phyloP scores from a whole-genome alignment of 2,797 vertebrate genomes.

The Onychomys leucogaster region DNA sequence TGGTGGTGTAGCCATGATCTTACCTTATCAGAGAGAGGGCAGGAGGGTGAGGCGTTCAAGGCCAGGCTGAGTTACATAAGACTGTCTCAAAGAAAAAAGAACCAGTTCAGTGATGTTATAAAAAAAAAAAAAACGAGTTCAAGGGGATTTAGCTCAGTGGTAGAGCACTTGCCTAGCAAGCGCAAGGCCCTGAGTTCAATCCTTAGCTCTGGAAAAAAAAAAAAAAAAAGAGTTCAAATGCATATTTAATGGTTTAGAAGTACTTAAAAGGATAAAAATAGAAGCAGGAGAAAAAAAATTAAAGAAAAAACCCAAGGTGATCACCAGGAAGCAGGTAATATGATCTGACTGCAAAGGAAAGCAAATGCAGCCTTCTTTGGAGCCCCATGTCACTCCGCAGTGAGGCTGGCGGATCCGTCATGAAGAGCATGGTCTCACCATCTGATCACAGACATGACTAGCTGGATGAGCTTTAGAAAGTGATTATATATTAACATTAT shows the following conservation, averaged over 20 bases:
- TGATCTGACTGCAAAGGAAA: neutral
- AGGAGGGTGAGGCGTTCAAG: neutral
- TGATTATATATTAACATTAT: neutral
- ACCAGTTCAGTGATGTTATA: neutral
- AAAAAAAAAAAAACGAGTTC: too few relatives aligned
- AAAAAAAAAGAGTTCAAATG: constrained; percentile 31
- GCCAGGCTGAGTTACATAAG: neutral
- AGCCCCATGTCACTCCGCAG: neutral
- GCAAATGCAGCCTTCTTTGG: neutral
- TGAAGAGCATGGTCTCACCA: neutral
- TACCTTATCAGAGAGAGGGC: neutral
- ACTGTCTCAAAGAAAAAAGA: neutral
- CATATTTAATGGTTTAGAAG: neutral
- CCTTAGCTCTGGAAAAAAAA: too few relatives aligned
- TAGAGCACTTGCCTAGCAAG: too few relatives aligned
- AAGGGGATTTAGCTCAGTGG: too few relatives aligned
- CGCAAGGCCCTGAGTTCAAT: too few relatives aligned
- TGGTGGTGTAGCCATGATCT: neutral
- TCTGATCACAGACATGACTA: neutral
- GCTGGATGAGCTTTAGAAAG: neutral
- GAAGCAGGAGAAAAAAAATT: neutral
- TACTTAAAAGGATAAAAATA: constrained; percentile 8
- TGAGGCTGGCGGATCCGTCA: neutral
- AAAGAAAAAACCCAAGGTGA: neutral
- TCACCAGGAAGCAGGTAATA: neutral